phyloP scores from a whole-genome alignment of 2,797 vertebrate species.

The Liparis tanakae region DNA sequence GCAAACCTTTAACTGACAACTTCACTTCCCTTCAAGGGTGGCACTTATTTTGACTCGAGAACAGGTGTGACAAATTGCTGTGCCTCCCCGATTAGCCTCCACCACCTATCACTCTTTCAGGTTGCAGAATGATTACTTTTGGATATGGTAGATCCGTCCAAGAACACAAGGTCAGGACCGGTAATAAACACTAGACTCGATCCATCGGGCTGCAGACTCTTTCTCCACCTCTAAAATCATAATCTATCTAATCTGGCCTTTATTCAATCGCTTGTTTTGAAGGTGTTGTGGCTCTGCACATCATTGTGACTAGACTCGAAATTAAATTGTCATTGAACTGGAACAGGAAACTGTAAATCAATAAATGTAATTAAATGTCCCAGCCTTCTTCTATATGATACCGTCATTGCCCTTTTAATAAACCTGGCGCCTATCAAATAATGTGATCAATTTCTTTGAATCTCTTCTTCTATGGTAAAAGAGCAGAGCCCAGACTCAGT shows the following conservation, averaged over 20 bases:
- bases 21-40: neutral
- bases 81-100: slow-evolving; percentile 5
- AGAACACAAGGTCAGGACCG: slow-evolving; percentile 16
- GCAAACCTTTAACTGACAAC: neutral
- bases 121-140: slow-evolving; percentile 32
- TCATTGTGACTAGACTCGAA: slow-evolving; percentile 47
- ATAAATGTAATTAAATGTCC: slow-evolving; percentile 72
- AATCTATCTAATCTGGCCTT: slow-evolving; percentile 27
- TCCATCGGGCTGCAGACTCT: slow-evolving; percentile 33
- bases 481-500: slow-evolving; percentile 24
- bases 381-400: slow-evolving; percentile 56
- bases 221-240: slow-evolving; percentile 22
- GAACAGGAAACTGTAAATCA: slow-evolving; percentile 71
- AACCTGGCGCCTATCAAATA: slow-evolving; percentile 66
- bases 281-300: slow-evolving; percentile 6
- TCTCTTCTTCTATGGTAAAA: slow-evolving; percentile 34
- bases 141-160: slow-evolving; percentile 24
- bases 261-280: slow-evolving; percentile 36
- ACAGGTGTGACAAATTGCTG: neutral
- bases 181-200: slow-evolving; percentile 20
- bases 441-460: slow-evolving; percentile 66
- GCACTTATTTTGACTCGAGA: neutral
- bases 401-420: slow-evolving; percentile 64
- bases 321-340: slow-evolving; percentile 65
- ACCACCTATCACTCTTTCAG: slow-evolving; percentile 25